Conservation (phyloP, 2,888 invertebrate genomes). For the Auanema sp. region DNA sequence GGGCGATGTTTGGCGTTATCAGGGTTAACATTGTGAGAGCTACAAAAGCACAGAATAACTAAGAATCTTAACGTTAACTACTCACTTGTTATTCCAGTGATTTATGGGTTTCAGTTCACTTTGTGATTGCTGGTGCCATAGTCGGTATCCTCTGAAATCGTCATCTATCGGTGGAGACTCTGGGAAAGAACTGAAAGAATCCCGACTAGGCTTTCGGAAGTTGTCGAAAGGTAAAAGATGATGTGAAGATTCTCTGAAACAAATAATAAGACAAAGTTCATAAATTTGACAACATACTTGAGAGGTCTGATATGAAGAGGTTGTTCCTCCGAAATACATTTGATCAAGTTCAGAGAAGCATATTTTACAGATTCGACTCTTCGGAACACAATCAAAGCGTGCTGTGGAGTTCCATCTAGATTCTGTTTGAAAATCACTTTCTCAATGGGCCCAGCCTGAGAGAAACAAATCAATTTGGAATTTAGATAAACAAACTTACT, state of each 20-base stretch:
- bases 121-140: no score
- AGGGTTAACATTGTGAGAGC: no score
- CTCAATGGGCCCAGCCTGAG: constrained; percentile 18
- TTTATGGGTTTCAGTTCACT: no score
- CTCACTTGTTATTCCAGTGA: no score
- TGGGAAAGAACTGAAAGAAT: no score
- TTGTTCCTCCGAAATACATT: background rate
- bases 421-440: constrained; percentile 18
- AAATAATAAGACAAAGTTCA: no score
- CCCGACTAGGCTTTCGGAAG: no score
- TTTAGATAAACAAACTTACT: background rate
- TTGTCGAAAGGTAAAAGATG: background rate
- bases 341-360: background rate
- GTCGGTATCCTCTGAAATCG: no score
- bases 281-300: background rate
- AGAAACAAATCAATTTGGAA: background rate
- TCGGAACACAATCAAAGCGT: constrained; percentile 17
- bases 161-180: no score
- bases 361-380: constrained; percentile 13
- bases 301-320: background rate
- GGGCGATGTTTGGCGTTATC: no score
- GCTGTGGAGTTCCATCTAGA: constrained; percentile 17
- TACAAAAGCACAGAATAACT: no score
- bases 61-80: no score
- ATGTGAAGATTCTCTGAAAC: background rate